A percentile compares a stretch with the other conserved stretches of the same genome.
These are phyloP conservation scores for Callinectes sapidus DNA, from an alignment of 2,888 invertebrate species.

Conservation along the genomic window DNA sequence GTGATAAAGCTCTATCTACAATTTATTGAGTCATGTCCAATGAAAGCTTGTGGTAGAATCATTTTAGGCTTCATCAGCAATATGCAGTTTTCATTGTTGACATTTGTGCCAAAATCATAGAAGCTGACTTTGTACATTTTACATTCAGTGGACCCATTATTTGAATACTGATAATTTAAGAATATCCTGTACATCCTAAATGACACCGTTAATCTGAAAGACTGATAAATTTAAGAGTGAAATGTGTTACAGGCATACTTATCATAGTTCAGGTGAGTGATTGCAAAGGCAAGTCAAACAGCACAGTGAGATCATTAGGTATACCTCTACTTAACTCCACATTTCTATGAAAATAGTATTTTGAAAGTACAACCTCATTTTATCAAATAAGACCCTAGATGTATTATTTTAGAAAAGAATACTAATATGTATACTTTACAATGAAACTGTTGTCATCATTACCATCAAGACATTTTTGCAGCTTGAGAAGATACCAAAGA, in stretches of 20 bases:
- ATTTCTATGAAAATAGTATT: background rate
- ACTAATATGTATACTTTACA: background rate
- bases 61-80: background rate
- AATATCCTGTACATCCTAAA: background rate
- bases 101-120: background rate
- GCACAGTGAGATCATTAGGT: background rate
- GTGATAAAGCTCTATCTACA: background rate
- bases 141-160: background rate
- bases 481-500: background rate
- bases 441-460: background rate
- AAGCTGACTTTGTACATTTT: background rate
- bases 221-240: background rate
- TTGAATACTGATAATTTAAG: background rate
- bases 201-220: background rate
- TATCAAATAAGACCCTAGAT: background rate
- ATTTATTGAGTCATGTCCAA: background rate
- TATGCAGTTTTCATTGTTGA: background rate
- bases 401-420: background rate
- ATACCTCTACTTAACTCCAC: background rate
- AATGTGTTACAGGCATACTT: background rate
- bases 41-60: background rate
- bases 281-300: background rate
- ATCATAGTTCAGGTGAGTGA: background rate
- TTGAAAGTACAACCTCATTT: background rate
- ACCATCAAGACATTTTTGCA: background rate